Base-by-base conservation (phyloP, 2,113 vertebrate genomes). In the Marmota monax region DNA sequence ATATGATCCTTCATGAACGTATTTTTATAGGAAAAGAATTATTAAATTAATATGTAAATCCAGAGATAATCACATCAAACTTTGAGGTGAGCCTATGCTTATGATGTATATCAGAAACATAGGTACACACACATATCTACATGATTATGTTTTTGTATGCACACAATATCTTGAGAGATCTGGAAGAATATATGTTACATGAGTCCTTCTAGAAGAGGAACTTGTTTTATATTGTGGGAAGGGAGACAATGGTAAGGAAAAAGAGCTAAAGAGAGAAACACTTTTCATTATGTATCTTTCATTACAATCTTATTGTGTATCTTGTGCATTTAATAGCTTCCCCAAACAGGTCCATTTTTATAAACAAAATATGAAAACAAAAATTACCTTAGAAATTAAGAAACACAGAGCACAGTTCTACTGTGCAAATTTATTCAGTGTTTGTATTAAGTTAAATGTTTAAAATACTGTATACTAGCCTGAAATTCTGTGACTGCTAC, bases 301-400 rank as follows among this genome's bases (percentile, higher is more conserved):
- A 48, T 65, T 82, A 48, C 3, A 11, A 53, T 58, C 73, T 65
- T 17, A 83, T 25, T 56, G 7, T 72, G 45, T n/a, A 69, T 10
- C 16, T 37, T 39, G 12, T 61, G 0, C 2, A 72, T 74, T 2
- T 10, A 77, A 70, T 74, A 34, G 4, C 8, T 10, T 86, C 42
- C 88, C n/a, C 58, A 61, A 69, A 85, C 48, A 84, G 5, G 4
- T 53, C 34, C 3, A 45, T 34, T 79, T 93, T 69, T 48, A 76
- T n/a, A 96, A 77, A 85, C 53, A 51, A 70, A 83, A 96, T 88
- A 29, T 63, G 27, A 32, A 89, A 83, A 84, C 27, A 32, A 65
- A 4, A 88, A 91, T 86, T 74, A 65, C 25, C 51, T 79, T 16
- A 77, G 37, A 92, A 88, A 73, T 93, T 79, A 84, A 53, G 25